Evolutionary conservation across 1,140 invertebrate species (phyloP).

Genomic region (Harlomillsia oculata): DNA sequence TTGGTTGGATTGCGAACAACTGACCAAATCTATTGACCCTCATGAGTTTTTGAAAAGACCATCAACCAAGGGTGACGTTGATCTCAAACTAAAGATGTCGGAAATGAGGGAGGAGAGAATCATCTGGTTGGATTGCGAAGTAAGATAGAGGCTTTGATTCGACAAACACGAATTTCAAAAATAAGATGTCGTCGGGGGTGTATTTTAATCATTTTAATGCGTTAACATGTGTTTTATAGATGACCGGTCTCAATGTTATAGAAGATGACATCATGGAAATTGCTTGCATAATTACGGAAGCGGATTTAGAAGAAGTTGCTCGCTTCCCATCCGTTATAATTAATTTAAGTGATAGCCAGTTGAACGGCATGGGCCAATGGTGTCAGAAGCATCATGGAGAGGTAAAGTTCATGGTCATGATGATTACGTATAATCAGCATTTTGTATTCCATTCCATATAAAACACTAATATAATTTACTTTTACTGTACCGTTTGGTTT

Average conservation of each 20-base stretch:
- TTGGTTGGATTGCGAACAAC: too few relatives aligned
- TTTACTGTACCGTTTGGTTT: slow-evolving; percentile 30
- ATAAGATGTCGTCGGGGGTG: too few relatives aligned
- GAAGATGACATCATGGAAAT: slow-evolving; percentile 77
- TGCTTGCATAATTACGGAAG: slow-evolving; percentile 76
- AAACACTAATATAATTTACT: not conserved
- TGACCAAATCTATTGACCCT: too few relatives aligned
- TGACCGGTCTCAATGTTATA: slow-evolving; percentile 67
- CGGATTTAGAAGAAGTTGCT: slow-evolving; percentile 64
- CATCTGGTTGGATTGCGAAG: too few relatives aligned
- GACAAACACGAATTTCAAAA: too few relatives aligned
- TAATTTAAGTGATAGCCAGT: slow-evolving; percentile 60
- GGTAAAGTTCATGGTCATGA: slow-evolving; percentile 35
- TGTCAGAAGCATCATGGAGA: slow-evolving; percentile 63
- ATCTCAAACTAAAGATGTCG: too few relatives aligned
- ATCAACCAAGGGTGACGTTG: too few relatives aligned
- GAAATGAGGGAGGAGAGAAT: too few relatives aligned
- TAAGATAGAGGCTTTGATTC: too few relatives aligned
- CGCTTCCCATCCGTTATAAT: slow-evolving; percentile 70
- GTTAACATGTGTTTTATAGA: slow-evolving; percentile 50
- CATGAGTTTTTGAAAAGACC: too few relatives aligned
- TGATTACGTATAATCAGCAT: not conserved
- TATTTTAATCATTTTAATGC: too few relatives aligned
- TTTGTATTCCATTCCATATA: not conserved
- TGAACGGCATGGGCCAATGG: slow-evolving; percentile 75